These are phyloP conservation scores for Heliconius hewitsoni DNA, from an alignment of 1,140 invertebrate species.

Conservation along the genomic window DNA sequence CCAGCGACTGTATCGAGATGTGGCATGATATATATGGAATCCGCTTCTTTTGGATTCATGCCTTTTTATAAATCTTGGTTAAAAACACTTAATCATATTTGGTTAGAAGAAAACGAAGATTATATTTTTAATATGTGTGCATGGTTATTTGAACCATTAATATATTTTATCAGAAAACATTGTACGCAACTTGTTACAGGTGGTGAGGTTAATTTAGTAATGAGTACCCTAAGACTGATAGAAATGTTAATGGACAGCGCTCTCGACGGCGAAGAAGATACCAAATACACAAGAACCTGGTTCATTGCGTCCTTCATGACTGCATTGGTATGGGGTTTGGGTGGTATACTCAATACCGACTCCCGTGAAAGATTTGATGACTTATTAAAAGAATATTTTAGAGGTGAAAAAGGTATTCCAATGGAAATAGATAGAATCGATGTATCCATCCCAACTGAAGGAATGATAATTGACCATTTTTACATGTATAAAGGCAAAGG, in stretches of 20 bases:
- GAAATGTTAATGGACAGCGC: slow-evolving; percentile 90
- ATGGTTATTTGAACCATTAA: slow-evolving; percentile 87
- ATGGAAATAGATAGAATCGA: slow-evolving; percentile 85
- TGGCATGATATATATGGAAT: slow-evolving; percentile 97
- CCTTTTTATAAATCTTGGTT: slow-evolving; percentile 90
- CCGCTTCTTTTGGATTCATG: slow-evolving; percentile 86
- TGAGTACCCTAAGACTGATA: slow-evolving; percentile 87
- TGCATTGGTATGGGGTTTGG: slow-evolving; percentile 91
- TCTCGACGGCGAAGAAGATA: slow-evolving; percentile 84
- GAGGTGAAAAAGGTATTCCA: slow-evolving; percentile 85
- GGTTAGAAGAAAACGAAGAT: slow-evolving; percentile 85
- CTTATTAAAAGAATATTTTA: slow-evolving; percentile 81
- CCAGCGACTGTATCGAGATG: slow-evolving; percentile 97
- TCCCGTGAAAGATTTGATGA: slow-evolving; percentile 89
- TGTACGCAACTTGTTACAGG: slow-evolving; percentile 86
- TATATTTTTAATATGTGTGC: slow-evolving; percentile 86
- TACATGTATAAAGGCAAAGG: slow-evolving; percentile 90
- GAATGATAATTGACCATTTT: slow-evolving; percentile 89
- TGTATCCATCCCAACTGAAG: slow-evolving; percentile 87
- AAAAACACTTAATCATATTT: slow-evolving; percentile 83
- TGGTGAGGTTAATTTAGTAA: slow-evolving; percentile 88
- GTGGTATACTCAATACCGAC: slow-evolving; percentile 87
- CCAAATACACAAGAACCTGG: slow-evolving; percentile 85
- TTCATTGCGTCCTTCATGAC: slow-evolving; percentile 90
- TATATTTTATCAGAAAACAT: slow-evolving; percentile 85